Conservation (phyloP, 2,113 vertebrate genomes). For the Mus musculus region DNA sequence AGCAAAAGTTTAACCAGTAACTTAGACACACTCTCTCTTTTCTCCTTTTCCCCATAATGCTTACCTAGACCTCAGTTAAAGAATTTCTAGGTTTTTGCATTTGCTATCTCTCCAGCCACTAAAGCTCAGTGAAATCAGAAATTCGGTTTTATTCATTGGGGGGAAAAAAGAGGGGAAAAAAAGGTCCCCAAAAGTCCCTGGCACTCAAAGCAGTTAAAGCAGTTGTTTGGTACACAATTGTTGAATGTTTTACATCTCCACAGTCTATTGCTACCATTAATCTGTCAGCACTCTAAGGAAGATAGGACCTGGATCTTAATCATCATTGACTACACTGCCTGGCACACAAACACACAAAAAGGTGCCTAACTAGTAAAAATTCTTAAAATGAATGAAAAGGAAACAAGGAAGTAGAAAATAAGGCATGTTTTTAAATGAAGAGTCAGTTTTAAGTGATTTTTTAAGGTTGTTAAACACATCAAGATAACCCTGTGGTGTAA, state of each 20-base stretch:
- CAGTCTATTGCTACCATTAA: background rate
- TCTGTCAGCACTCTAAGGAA: background rate
- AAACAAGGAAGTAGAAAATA: background rate
- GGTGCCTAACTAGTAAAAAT: background rate
- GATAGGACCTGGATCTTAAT: background rate
- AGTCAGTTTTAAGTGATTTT: background rate
- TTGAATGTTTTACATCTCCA: background rate
- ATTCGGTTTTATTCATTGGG: background rate
- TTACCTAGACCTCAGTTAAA: background rate
- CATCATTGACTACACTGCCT: background rate
- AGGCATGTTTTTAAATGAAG: conserved; percentile 11
- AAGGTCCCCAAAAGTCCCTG: background rate
- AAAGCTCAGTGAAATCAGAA: background rate
- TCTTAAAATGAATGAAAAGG: background rate
- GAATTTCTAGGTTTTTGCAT: background rate
- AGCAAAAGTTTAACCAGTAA: background rate
- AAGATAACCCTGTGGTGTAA: background rate
- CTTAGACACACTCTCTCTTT: background rate
- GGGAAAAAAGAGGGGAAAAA: too few relatives aligned
- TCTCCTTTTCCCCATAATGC: background rate
- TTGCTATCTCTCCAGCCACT: background rate
- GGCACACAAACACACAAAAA: background rate
- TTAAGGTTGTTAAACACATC: conserved; percentile 3
- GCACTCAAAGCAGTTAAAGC: background rate
- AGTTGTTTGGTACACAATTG: background rate